These are phyloP conservation scores for Micrasema longulum DNA, from an alignment of 1,140 invertebrate genomes.

Conservation along the genomic window DNA sequence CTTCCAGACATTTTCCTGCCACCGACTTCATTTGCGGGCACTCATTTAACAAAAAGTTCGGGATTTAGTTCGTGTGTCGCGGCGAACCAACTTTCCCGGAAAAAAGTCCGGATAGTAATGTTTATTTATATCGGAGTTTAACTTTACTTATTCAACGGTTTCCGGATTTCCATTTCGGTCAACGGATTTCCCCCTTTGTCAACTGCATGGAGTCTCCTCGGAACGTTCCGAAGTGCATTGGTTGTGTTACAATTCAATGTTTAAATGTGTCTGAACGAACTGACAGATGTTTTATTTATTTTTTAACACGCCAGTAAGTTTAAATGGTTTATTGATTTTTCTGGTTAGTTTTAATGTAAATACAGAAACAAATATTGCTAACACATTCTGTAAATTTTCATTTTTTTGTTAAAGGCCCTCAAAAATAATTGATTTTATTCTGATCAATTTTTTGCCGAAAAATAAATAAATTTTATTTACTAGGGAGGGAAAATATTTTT, in stretches of 20 bases:
- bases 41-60: slow-evolving; percentile 36
- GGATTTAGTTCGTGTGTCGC: slow-evolving; percentile 27
- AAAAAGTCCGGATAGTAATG: slow-evolving; percentile 27
- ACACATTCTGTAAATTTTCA: no score
- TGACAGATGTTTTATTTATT: neutral
- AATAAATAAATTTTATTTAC: no score
- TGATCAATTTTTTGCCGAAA: no score
- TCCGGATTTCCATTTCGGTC: slow-evolving; percentile 28
- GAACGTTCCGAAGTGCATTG: slow-evolving; percentile 6
- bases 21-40: slow-evolving; percentile 47
- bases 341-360: no score
- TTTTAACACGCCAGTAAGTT: neutral
- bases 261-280: neutral
- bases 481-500: no score
- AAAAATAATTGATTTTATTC: no score
- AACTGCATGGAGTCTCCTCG: neutral
- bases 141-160: slow-evolving; percentile 36
- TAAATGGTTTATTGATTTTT: no score
- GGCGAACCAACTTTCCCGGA: slow-evolving; percentile 12
- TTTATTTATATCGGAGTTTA: slow-evolving; percentile 42
- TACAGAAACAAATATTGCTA: no score
- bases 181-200: neutral
- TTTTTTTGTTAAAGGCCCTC: no score
- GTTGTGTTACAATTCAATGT: neutral
- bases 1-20: slow-evolving; percentile 43